Evolutionary conservation across 1,140 invertebrate genomes (phyloP).

Genomic region (Drosophila ohnishii): DNA sequence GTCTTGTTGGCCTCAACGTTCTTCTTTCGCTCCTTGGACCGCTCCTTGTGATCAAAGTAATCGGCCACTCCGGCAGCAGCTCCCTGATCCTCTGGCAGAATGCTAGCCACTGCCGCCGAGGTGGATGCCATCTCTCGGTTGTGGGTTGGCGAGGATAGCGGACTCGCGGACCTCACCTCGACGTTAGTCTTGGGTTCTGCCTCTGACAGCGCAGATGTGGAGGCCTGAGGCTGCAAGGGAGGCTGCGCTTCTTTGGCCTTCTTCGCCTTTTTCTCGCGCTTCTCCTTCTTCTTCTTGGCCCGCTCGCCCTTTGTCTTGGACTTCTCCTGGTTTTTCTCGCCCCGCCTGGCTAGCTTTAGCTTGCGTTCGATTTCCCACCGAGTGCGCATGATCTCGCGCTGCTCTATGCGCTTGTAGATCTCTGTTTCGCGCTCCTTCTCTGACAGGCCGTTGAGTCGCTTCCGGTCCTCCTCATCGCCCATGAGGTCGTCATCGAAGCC

Average conservation of each 20-base stretch:
- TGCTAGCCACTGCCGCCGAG: constrained; percentile 32
- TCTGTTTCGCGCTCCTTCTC: constrained; percentile 99
- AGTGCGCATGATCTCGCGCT: constrained; percentile 95
- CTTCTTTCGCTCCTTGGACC: constrained; percentile 92
- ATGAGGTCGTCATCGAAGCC: constrained; percentile 97
- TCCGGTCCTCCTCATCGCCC: constrained; percentile 97
- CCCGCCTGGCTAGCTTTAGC: constrained; percentile 92
- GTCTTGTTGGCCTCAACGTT: constrained; percentile 94
- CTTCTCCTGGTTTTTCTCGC: constrained; percentile 87
- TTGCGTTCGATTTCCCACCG: constrained; percentile 98
- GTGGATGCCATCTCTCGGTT: constrained; percentile 52
- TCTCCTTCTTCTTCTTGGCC: constrained; percentile 84
- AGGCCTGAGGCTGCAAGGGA: constrained; percentile 66
- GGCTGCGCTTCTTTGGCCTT: constrained; percentile 50
- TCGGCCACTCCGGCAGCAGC: constrained; percentile 49
- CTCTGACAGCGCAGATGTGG: constrained; percentile 5
- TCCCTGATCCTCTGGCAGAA: constrained; percentile 40
- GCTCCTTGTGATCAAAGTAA: constrained; percentile 82
- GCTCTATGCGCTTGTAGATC: constrained; percentile 97
- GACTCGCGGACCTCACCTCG: constrained; percentile 45
- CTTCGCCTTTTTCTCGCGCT: constrained; percentile 83
- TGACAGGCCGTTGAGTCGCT: constrained; percentile 94
- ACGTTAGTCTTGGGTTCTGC: constrained; percentile 22
- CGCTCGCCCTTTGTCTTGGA: constrained; percentile 85
- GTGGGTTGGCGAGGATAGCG: constrained; percentile 32